These are phyloP conservation scores for Syrista parreyssii DNA, from an alignment of 2,888 invertebrate species.

Conservation along the genomic window DNA sequence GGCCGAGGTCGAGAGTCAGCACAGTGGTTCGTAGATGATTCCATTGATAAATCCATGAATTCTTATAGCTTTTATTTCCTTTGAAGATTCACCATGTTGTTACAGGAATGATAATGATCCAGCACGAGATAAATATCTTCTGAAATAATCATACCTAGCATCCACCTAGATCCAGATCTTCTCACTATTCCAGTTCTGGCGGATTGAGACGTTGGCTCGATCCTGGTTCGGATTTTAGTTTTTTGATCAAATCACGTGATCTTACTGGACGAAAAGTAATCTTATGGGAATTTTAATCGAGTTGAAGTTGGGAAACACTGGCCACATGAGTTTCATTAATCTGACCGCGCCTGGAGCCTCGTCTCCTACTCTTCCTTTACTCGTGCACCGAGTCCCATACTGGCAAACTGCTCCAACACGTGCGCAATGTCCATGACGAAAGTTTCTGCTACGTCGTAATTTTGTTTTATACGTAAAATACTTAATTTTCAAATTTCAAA, in stretches of 20 bases:
- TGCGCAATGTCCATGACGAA: neutral
- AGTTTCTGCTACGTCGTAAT: neutral
- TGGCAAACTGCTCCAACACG: neutral
- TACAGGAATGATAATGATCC: neutral
- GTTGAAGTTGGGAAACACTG: slow-evolving; percentile 39
- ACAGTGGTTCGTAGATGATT: neutral
- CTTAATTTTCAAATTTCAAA: neutral
- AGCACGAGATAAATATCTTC: neutral
- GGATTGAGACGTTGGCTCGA: neutral
- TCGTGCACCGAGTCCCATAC: slow-evolving; percentile 34
- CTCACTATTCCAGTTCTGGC: neutral
- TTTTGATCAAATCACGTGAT: neutral
- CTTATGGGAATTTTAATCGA: neutral
- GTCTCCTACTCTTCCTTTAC: slow-evolving; percentile 36
- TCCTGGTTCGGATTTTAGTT: neutral
- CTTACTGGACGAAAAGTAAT: neutral
- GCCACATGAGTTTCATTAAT: slow-evolving; percentile 57
- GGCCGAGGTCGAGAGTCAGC: neutral
- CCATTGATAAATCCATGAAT: neutral
- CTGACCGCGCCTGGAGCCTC: slow-evolving; percentile 55
- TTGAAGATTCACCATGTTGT: neutral
- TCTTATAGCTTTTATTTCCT: neutral
- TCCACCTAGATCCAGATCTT: neutral
- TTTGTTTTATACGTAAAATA: neutral
- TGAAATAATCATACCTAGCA: neutral